Conservation (phyloP, 2,797 vertebrate species). For the Esox lucius region DNA sequence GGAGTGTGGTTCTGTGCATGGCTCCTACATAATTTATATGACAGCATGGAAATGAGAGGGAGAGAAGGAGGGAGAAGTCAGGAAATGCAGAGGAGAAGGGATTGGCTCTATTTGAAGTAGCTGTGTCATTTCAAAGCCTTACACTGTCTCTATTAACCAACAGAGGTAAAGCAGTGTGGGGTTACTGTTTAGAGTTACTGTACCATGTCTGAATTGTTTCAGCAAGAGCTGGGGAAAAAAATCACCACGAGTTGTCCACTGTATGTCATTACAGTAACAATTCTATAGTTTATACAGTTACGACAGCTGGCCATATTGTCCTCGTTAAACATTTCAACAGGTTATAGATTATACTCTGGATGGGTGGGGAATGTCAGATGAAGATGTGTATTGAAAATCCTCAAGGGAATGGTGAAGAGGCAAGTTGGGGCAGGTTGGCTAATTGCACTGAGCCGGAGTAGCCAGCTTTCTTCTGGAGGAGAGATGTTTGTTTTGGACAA, state of each 20-base stretch:
- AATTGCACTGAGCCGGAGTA: conserved; percentile 38
- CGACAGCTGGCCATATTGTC: conserved; percentile 1
- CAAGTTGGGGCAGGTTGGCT: conserved; percentile 48
- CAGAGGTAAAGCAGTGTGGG: background rate
- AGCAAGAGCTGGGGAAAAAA: background rate
- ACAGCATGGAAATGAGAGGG: conserved; percentile 27
- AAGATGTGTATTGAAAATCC: conserved; percentile 5
- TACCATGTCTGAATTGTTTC: background rate
- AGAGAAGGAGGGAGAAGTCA: conserved; percentile 7
- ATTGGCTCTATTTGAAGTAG: background rate
- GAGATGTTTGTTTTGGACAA: background rate
- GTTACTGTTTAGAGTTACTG: conserved; percentile 2
- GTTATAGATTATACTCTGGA: background rate
- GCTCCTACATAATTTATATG: conserved; percentile 13
- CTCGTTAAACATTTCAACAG: background rate
- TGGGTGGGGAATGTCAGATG: conserved; percentile 18
- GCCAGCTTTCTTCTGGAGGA: background rate
- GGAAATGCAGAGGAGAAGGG: background rate
- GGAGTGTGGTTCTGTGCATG: conserved; percentile 12
- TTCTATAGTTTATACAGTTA: background rate
- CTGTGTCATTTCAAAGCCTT: background rate
- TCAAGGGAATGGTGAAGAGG: background rate
- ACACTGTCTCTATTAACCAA: background rate
- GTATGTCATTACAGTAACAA: background rate
- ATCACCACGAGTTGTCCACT: background rate